These are phyloP conservation scores for Chanos chanos DNA, from an alignment of 2,797 vertebrate species.

Conservation along the genomic window DNA sequence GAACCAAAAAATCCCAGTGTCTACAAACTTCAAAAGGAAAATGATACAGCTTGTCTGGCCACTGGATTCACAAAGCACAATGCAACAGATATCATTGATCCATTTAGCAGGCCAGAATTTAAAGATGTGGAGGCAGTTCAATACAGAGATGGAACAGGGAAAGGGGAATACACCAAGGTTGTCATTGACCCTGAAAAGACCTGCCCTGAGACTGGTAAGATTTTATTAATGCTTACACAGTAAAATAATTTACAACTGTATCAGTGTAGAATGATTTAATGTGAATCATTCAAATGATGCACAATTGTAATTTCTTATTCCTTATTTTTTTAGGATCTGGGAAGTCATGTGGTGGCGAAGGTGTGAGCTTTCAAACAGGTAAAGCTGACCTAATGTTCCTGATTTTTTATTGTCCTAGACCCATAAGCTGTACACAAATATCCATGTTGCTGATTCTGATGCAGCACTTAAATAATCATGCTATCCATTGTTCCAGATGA, in stretches of 20 bases:
- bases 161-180: slow-evolving; percentile 54
- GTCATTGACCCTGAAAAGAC: fast-evolving
- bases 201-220: fast-evolving
- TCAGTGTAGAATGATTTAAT: no score
- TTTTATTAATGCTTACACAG: no score
- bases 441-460: no score
- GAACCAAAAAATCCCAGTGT: fast-evolving
- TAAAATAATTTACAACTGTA: no score
- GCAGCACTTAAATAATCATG: no score
- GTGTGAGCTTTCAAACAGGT: slow-evolving; percentile 21
- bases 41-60: slow-evolving; percentile 45
- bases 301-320: no score
- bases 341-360: neutral
- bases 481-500: slow-evolving; percentile 59
- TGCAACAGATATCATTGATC: fast-evolving
- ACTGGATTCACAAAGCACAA: slow-evolving; percentile 43
- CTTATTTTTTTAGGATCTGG: neutral
- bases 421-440: no score
- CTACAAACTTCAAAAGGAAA: fast-evolving
- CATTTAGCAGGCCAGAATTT: fast-evolving
- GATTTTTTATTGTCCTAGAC: fast-evolving
- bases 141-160: fast-evolving
- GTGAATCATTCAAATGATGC: no score
- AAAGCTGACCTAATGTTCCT: neutral
- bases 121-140: fast-evolving